Base-by-base conservation (phyloP, 2,888 invertebrate genomes). In the Plusia festucae region DNA sequence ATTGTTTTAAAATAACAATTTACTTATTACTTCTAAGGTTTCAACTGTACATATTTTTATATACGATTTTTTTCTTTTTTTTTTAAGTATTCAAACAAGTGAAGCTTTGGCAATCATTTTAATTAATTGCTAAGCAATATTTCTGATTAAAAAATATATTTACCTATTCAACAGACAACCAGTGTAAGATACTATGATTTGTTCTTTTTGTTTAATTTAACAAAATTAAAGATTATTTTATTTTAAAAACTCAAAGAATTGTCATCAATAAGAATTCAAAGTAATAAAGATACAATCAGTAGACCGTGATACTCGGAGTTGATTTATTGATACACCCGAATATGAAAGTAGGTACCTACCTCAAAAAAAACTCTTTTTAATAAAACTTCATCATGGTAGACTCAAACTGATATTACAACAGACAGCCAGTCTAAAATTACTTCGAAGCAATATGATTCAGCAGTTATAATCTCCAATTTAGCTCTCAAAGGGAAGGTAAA, bases 401-500 rank as follows among this genome's bases (percentile, higher is more conserved):
- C 30, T 30, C 30, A 30, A 30, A 30, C 9, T 9, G 34, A 34
- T 15, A 13, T 15, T 34, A 40, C 15, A 53, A 20, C 8, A 24
- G 13, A 30, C 27, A 8, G 9, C 6, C 11, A 59, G 51, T 56
- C 60, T 60, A 65, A 56, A 65, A 68, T 60, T 56, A 32, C 22
- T 15, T 49, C 22, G 7, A 20, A 34, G 27, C 30, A 59, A 27
- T 32, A 57, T 57, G 52, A 49, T 61, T 60, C 44, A 15, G 27
- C 40, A 60, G 22, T 46, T 58, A 57, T 61, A 65, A 65, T 61
- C 27, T 22, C 34, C 49, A 69, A 62, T 65, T 60, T 51, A 53
- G 54, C 56, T 32, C 53, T 61, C 72, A 78, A 73, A 73, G 58
- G 49, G n/a, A 57, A 58, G 52, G n/a, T 44, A 68, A 69, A 81